A percentile compares a stretch with the other conserved stretches of the same genome.
Evolutionary conservation across 2,888 invertebrate genomes (phyloP).

Genomic region (Coenonympha glycerion): DNA sequence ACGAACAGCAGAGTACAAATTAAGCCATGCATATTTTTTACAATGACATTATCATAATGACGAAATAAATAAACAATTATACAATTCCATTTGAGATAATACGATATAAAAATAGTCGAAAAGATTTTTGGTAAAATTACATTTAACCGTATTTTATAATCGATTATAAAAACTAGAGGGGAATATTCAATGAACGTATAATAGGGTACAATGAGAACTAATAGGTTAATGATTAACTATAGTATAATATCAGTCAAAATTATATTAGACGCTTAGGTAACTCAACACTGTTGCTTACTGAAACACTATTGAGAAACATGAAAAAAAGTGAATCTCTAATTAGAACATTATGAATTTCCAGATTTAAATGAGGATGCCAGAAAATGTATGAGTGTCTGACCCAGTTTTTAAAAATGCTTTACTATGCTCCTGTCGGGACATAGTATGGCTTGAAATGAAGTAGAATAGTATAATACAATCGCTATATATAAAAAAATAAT

Average conservation of each 20-base stretch:
- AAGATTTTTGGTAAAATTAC: constrained; percentile 56
- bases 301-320: constrained; percentile 27
- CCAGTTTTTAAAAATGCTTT: too few species aligned
- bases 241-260: constrained; percentile 54
- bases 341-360: too few species aligned
- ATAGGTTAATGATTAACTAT: constrained; percentile 21
- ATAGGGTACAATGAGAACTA: constrained; percentile 34
- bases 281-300: constrained; percentile 34
- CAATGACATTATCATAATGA: constrained; percentile 15
- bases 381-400: too few species aligned
- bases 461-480: too few species aligned
- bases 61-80: constrained; percentile 27
- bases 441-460: too few species aligned
- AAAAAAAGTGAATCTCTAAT: too few species aligned
- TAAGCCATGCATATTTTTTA: constrained; percentile 13
- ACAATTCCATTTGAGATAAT: constrained; percentile 32
- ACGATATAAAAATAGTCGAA: constrained; percentile 57
- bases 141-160: constrained; percentile 32
- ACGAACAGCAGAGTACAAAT: constrained; percentile 21
- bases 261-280: constrained; percentile 51
- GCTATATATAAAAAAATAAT: too few species aligned
- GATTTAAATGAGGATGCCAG: too few species aligned
- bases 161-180: constrained; percentile 40
- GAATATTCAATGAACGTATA: constrained; percentile 43
- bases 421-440: too few species aligned